Evolutionary conservation across 2,113 vertebrate genomes (phyloP), one percentile per base, ranked within the genome.

Genomic region (Paraplagusia blochii): DNA sequence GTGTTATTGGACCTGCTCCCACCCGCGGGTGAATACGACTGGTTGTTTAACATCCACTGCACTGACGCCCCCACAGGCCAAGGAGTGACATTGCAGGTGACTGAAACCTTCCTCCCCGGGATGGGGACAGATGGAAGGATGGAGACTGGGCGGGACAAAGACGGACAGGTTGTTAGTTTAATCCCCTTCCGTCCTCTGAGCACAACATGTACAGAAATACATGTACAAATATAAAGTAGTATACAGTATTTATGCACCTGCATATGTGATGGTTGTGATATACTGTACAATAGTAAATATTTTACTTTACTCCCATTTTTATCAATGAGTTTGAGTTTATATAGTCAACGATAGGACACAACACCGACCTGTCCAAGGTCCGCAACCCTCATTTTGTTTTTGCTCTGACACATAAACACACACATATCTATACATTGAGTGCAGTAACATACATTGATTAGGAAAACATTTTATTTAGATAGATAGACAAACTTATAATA

Each of bases 1-100:
- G 22, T 2, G 9, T 1, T 1, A 1, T 29, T 10, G 16, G n/a
- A 7, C 1, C 0, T 2, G 10, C 9, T 18, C 40, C 0, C 11
- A 11, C 8, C n/a, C 5, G 1, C 7, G 8, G 40, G 19, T 1
- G 9, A 1, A 38, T 69, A 63, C 2, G 46, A 15, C 1, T 10
- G 36, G 8, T 71, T 64, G 50, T 90, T 88, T 16, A 85, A 9
- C 34, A 8, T 58, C 88, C 85, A 91, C 14, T 17, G 19, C 8
- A 76, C 17, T 1, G 1, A 51, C 0, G 45, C 43, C 0, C 0
- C 7, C 0, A 1, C 0, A 33, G 46, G 56, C 59, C 18, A 6
- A 0, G 89, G 86, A 19, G 15, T 76, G 51, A 92, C 55, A 0
- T 11, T 6, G 42, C 90, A 92, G 18, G 1, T 55, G 10, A 87